Evolutionary conservation across 1,140 invertebrate genomes (phyloP).

Genomic region (Apocrypta bakeri): DNA sequence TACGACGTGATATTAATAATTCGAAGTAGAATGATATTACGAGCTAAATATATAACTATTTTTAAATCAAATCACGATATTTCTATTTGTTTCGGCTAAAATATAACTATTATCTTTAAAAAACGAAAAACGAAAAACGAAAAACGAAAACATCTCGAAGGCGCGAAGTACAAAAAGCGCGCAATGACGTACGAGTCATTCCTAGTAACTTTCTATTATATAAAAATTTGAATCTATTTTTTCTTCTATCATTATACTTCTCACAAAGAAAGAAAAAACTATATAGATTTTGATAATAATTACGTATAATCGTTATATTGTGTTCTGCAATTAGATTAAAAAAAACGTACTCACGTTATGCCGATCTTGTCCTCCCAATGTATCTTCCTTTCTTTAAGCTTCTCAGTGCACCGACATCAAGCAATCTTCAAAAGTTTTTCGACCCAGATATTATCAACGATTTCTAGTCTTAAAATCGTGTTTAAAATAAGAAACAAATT

Average conservation of each 20-base stretch:
- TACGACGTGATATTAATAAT: background rate
- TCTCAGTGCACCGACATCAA: background rate
- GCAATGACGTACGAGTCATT: background rate
- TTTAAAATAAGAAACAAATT: background rate
- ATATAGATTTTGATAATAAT: too few species aligned
- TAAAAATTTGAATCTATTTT: too few species aligned
- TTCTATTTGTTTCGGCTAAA: too few species aligned
- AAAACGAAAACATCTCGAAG: constrained; percentile 1
- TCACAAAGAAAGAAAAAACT: too few species aligned
- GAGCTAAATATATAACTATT: too few species aligned
- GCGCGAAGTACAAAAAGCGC: constrained; percentile 36
- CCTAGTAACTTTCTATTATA: too few species aligned
- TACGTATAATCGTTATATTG: too few species aligned
- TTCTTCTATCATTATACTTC: too few species aligned
- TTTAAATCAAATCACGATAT: too few species aligned
- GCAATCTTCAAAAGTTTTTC: background rate
- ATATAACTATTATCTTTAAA: too few species aligned
- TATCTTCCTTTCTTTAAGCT: background rate
- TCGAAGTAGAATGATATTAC: background rate
- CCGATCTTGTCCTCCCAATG: background rate
- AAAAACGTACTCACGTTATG: background rate
- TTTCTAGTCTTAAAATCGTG: background rate
- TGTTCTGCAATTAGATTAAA: too few species aligned
- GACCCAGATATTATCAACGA: background rate
- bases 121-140: background rate